Base-by-base conservation (phyloP, 2,797 vertebrate genomes). In the Acanthurus lineatus region DNA sequence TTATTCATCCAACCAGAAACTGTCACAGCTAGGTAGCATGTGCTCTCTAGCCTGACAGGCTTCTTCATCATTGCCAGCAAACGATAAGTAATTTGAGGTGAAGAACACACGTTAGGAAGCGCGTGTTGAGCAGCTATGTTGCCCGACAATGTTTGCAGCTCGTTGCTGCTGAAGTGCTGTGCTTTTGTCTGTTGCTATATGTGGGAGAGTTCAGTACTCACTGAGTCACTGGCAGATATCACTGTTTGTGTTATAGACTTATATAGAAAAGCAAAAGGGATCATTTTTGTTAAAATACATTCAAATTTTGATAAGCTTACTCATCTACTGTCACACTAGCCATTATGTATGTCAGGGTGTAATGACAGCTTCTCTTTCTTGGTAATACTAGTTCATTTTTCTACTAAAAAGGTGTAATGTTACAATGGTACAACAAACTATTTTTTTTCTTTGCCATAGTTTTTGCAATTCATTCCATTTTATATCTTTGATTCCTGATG, bases 1-100 rank as follows among this genome's bases (percentile, higher is more conserved):
- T 73, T 52, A 75, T 76, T 77, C 60, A 69, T 77, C n/a, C 20
- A 38, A 19, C 38, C 42, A 3, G 3, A 61, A 56, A 44, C 19
- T 14, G 59, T 71, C 51, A 45, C 19, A 40, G 65, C 45, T 42
- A 5, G 61, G 45, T 59, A 44, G 48, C 54, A 4, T 45, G 40
- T 40, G 20, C 28, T 10, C 2, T 35, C n/a, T 1, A 7, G 10
- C 32, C 25, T n/a, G 73, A 80, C 66, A 44, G 49, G 63, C 38
- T 19, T 40, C 16, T 72, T 9, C 6, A 64, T 77, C 62, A 74
- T 12, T 32, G 48, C 40, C 19, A 45, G 19, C 5, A 2, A 7
- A 5, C 0, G 4, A 77, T 54, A 57, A 63, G 20, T 56, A 48
- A 80, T 15, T 22, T 0, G 20, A 47, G 53, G 38, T 49, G 9